Evolutionary conservation across 2,888 invertebrate genomes (phyloP), one percentile per base, ranked within the genome.

Genomic region (Troglohyphantes excavatus): DNA sequence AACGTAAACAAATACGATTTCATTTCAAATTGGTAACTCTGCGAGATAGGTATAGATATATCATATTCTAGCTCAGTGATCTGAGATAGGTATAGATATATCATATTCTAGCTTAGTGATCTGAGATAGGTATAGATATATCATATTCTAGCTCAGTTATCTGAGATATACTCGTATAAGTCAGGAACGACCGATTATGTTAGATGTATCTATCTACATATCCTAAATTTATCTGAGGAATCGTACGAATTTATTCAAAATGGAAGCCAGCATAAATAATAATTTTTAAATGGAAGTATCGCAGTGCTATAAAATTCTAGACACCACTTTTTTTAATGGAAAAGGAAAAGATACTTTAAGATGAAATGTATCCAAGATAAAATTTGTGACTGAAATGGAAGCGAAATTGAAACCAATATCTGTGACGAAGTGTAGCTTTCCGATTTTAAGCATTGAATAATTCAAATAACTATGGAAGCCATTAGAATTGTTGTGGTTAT

Each of bases 191-290:
- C 26, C 13, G 26, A 13, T 46, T 27, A 23, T 17, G 23, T 17
- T n/a, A n/a, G 53, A 53, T 26, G 46, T 26, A 27, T 72, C 46
- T 26, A 9, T 17, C 23, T 26, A 46, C 11, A 72, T 26, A 72
- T 72, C 43, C 23, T 72, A 72, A 53, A 46, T 21, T 46, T 72
- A 39, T 21, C 26, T 72, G 19, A 19, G 21, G 23, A 26, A 46
- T 46, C 46, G 27, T 13, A 53, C 13, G 27, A 46, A 26, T 72
- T 53, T 7, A 72, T 6, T n/a, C 23, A 46, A 72, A 46, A 43
- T 26, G 23, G 46, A 46, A 72, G n/a, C n/a, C n/a, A n/a, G n/a
- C 26, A 46, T 72, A 72, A 70, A 72, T 72, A 72, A 72, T 26
- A 72, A 72, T 43, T 43, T 72, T 29, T 33, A 33, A 33, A 53